Conservation (phyloP, 2,797 vertebrate genomes). For the Poecile montanus region DNA sequence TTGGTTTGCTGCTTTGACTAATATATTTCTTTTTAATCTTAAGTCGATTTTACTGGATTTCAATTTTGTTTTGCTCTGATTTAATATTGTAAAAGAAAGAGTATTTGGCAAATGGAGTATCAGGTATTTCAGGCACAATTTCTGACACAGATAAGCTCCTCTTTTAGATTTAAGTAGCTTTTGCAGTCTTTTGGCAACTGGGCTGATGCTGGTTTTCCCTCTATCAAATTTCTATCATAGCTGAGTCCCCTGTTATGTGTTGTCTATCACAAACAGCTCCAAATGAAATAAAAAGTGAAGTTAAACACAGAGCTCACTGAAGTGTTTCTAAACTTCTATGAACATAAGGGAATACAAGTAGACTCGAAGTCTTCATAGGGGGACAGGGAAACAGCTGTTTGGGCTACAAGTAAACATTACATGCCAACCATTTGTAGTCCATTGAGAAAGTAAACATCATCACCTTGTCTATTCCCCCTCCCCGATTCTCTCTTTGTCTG, state of each 20-base stretch:
- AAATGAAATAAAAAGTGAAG: not conserved
- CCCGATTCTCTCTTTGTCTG: slow-evolving; percentile 41
- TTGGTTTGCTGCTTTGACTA: not conserved
- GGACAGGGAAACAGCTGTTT: not conserved
- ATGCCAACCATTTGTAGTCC: slow-evolving; percentile 51
- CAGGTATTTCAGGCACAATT: not conserved
- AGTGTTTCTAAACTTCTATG: not conserved
- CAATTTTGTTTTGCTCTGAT: not conserved
- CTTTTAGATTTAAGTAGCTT: not conserved
- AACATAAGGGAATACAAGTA: not conserved
- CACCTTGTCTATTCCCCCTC: slow-evolving; percentile 37
- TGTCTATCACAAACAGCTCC: not conserved
- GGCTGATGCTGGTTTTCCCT: not conserved
- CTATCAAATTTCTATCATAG: not conserved
- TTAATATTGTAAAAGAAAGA: not conserved
- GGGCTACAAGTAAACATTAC: slow-evolving; percentile 56
- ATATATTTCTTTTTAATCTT: not conserved
- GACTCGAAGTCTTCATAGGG: not conserved
- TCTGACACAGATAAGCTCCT: not conserved
- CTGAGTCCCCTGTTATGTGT: not conserved
- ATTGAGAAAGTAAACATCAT: slow-evolving; percentile 55
- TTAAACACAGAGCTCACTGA: not conserved
- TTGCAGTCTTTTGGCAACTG: not conserved
- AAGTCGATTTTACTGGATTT: not conserved
- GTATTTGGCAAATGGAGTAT: not conserved